Evolutionary conservation across 2,797 vertebrate genomes (phyloP).

Genomic region (Pelodytes ibericus): DNA sequence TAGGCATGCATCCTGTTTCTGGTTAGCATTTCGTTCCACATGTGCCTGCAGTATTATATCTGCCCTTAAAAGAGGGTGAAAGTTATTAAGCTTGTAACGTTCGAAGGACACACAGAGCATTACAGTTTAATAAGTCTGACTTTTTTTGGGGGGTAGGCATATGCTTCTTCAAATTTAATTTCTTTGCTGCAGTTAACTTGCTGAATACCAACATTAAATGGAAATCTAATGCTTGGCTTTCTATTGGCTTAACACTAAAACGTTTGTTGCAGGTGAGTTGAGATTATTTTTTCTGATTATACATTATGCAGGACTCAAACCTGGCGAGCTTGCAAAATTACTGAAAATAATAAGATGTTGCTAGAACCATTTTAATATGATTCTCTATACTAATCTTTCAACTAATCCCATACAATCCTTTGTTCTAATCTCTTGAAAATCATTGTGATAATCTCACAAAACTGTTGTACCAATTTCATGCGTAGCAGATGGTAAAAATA

Average conservation of each 20-base stretch:
- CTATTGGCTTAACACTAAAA: too few species aligned
- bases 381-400: neutral
- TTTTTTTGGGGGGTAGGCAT: neutral
- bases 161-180: neutral
- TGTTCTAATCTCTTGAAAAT: neutral
- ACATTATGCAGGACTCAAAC: too few species aligned
- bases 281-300: too few species aligned
- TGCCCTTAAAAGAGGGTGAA: neutral
- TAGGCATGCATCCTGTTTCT: conserved; percentile 49
- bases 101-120: neutral
- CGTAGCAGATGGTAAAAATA: neutral
- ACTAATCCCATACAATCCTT: neutral
- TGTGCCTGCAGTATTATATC: conserved; percentile 17
- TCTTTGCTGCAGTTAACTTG: neutral
- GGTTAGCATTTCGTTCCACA: neutral
- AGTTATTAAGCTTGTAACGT: conserved; percentile 16
- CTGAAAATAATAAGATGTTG: neutral
- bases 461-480: neutral
- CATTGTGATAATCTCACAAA: neutral
- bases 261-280: too few species aligned
- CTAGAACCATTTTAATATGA: neutral
- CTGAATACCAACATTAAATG: neutral
- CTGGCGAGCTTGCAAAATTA: too few species aligned
- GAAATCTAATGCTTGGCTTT: too few species aligned
- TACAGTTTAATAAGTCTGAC: conserved; percentile 26